Conservation (phyloP, 2,113 vertebrate species). For the Cacatua alba region DNA sequence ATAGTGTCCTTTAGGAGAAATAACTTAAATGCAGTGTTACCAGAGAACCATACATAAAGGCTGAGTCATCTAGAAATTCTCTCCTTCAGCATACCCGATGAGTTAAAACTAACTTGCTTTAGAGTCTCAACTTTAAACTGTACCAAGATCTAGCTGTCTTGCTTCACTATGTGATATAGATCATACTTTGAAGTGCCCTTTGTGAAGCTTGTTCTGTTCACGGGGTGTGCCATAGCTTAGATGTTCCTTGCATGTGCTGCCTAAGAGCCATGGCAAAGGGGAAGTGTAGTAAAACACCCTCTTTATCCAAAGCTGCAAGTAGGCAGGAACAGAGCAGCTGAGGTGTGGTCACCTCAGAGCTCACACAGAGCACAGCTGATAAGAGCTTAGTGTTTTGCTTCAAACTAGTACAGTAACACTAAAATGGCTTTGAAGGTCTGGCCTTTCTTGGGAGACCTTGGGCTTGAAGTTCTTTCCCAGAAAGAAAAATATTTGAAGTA, state of each 20-base stretch:
- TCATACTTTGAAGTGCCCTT: not conserved
- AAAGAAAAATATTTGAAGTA: not conserved
- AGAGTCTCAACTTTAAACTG: not conserved
- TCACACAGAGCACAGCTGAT: constrained; percentile 2
- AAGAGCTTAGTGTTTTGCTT: not conserved
- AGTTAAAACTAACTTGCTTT: not conserved
- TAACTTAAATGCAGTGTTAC: not conserved
- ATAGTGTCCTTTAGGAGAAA: not conserved
- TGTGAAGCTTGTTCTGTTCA: not conserved
- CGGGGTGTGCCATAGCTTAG: not conserved
- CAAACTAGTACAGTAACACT: not conserved
- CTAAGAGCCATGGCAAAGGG: not conserved
- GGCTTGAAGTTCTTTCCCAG: not conserved
- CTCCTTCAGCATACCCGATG: not conserved
- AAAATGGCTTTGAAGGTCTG: not conserved
- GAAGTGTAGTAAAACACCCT: not conserved
- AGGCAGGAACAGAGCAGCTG: not conserved
- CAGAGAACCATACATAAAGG: not conserved
- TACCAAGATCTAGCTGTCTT: not conserved
- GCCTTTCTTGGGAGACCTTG: not conserved
- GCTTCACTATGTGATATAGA: not conserved
- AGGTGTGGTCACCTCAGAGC: not conserved
- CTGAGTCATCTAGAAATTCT: not conserved
- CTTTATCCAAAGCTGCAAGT: constrained; percentile 46
- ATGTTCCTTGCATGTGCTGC: fast-evolving